These are phyloP conservation scores for Acinonyx jubatus DNA, from an alignment of 2,113 vertebrate species.

Conservation along the genomic window DNA sequence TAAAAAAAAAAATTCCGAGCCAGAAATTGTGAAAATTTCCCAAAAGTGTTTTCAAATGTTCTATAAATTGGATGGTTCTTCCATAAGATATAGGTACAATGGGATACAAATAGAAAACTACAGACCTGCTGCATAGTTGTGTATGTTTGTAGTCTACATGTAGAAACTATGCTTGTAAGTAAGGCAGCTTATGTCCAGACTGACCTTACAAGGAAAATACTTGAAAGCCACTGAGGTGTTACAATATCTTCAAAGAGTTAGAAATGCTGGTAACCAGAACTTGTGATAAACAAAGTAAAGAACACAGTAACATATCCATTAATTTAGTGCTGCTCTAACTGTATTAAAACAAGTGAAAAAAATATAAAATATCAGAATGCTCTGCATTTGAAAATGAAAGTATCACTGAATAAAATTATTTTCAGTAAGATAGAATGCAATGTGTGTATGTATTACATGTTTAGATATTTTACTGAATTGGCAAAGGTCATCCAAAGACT, in stretches of 20 bases:
- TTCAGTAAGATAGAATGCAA: not conserved
- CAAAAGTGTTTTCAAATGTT: not conserved
- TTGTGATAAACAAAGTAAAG: not conserved
- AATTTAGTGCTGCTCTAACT: not conserved
- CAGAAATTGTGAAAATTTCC: not conserved
- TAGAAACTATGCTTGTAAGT: not conserved
- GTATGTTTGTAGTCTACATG: not conserved
- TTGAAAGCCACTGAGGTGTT: not conserved
- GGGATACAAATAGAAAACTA: not conserved
- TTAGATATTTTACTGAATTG: slow-evolving; percentile 21
- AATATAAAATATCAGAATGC: slow-evolving; percentile 7
- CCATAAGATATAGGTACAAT: not conserved
- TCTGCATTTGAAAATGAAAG: not conserved
- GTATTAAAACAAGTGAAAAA: not conserved
- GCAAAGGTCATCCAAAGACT: not conserved
- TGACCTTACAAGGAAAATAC: not conserved
- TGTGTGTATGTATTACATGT: not conserved
- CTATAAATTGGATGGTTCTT: not conserved
- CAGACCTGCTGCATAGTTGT: not conserved
- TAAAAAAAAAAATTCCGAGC: not conserved
- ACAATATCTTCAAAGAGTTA: slow-evolving; percentile 15
- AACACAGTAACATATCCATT: not conserved
- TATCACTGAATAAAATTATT: not conserved
- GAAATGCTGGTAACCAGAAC: not conserved
- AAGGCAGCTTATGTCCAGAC: not conserved